Percentiles rank a stretch among this genome's conserved stretches.
Evolutionary conservation across 2,888 invertebrate species (phyloP).

Genomic region (Conistra vaccinii): DNA sequence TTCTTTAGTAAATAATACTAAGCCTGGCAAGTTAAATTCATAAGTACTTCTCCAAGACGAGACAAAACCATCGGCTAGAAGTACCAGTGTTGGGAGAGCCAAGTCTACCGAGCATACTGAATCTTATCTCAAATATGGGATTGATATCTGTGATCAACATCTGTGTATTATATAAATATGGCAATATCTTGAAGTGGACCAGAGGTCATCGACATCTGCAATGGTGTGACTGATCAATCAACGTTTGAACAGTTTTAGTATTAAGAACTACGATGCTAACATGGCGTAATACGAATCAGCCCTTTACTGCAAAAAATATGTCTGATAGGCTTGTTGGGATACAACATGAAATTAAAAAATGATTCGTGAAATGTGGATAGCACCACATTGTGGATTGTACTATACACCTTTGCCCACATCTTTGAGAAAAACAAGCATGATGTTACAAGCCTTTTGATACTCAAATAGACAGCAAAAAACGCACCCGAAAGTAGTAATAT

Average conservation of each 20-base stretch:
- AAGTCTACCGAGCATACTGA: neutral
- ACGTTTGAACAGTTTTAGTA: neutral
- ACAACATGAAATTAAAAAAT: constrained; percentile 5
- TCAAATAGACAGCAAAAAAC: neutral
- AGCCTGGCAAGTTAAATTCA: constrained; percentile 35
- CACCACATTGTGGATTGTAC: too few relatives aligned
- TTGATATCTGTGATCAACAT: neutral
- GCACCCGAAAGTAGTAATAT: constrained; percentile 19
- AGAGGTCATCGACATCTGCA: neutral
- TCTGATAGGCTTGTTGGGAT: too few relatives aligned
- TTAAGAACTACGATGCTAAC: neutral
- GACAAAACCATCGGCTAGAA: neutral
- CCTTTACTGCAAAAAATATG: neutral
- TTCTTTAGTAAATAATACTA: neutral
- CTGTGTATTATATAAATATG: neutral
- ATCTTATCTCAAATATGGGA: neutral
- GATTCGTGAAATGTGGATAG: neutral
- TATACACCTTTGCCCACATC: neutral
- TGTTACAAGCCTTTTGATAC: too few relatives aligned
- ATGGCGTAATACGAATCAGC: neutral
- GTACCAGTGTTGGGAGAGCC: constrained; percentile 5
- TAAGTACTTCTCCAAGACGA: neutral
- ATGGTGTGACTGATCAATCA: neutral
- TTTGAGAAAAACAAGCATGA: neutral
- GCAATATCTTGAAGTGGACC: constrained; percentile 3